A percentile compares a stretch with the other conserved stretches of the same genome.
Conservation (phyloP, 2,888 invertebrate species). For the Calameuta filiformis region DNA sequence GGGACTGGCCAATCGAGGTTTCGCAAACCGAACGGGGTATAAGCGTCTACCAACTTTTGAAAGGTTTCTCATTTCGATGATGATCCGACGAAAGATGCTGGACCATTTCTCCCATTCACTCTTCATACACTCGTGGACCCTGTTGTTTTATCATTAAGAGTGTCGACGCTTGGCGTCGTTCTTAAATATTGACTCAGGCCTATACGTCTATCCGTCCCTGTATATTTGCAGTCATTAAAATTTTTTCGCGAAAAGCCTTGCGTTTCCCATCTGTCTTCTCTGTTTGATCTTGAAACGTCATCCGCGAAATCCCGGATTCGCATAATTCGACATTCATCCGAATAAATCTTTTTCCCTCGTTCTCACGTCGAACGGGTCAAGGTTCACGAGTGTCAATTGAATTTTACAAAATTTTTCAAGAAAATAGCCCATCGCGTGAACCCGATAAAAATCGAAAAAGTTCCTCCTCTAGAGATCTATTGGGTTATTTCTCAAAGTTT, state of each 20-base stretch:
- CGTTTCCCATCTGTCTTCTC: background rate
- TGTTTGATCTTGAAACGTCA: background rate
- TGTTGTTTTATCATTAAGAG: constrained; percentile 14
- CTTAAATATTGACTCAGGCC: constrained; percentile 1
- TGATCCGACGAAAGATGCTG: background rate
- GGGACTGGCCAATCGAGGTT: background rate
- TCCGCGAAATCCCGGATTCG: background rate
- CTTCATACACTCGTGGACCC: background rate
- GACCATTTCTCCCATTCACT: background rate
- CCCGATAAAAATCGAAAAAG: background rate
- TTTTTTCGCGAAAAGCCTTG: background rate
- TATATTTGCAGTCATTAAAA: constrained; percentile 2
- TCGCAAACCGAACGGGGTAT: background rate
- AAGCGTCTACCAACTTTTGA: background rate
- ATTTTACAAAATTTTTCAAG: background rate
- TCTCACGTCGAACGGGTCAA: background rate
- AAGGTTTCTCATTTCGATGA: background rate
- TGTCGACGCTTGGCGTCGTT: background rate
- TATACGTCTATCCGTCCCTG: background rate
- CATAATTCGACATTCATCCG: background rate
- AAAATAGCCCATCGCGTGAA: background rate
- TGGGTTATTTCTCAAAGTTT: background rate
- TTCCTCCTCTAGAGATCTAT: background rate
- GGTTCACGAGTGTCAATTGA: background rate
- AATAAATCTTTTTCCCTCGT: background rate